A percentile compares a stretch with the other conserved stretches of the same genome.
Conservation (phyloP, 2,888 invertebrate genomes). For the Entomobrya proxima region DNA sequence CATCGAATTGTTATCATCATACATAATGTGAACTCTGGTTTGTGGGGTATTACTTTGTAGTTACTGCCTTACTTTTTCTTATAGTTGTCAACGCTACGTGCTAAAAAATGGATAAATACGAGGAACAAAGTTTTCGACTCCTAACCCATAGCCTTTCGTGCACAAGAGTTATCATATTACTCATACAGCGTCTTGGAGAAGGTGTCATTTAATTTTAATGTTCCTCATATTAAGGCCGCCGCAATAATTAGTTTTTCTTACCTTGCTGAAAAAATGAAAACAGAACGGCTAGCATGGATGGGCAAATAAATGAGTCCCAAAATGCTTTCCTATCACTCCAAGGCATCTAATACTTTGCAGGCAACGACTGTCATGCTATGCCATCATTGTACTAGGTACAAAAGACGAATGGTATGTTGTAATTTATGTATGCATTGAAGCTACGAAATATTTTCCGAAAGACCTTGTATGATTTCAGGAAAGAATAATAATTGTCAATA, state of each 20-base stretch:
- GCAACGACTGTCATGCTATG: too few species aligned
- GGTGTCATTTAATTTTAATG: constrained; percentile 57
- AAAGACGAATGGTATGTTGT: too few species aligned
- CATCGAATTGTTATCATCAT: too few species aligned
- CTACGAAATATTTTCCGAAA: neutral
- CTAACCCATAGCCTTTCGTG: neutral
- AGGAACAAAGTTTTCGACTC: too few species aligned
- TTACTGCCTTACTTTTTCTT: too few species aligned
- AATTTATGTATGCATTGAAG: neutral
- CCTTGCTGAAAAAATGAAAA: constrained; percentile 48
- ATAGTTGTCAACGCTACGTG: too few species aligned
- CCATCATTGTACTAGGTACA: too few species aligned
- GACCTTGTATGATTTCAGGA: neutral
- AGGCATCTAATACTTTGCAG: too few species aligned
- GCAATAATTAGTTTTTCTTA: constrained; percentile 55
- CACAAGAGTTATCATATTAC: neutral
- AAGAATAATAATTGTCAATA: constrained; percentile 26
- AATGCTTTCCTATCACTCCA: neutral
- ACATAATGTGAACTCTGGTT: too few species aligned
- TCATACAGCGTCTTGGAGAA: neutral
- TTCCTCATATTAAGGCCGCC: constrained; percentile 48
- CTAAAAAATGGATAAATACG: too few species aligned
- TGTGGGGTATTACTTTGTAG: too few species aligned
- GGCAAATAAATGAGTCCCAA: constrained; percentile 13
- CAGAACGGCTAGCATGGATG: too few species aligned